phyloP scores from a whole-genome alignment of 2,113 vertebrate genomes.

The Bucco capensis region DNA sequence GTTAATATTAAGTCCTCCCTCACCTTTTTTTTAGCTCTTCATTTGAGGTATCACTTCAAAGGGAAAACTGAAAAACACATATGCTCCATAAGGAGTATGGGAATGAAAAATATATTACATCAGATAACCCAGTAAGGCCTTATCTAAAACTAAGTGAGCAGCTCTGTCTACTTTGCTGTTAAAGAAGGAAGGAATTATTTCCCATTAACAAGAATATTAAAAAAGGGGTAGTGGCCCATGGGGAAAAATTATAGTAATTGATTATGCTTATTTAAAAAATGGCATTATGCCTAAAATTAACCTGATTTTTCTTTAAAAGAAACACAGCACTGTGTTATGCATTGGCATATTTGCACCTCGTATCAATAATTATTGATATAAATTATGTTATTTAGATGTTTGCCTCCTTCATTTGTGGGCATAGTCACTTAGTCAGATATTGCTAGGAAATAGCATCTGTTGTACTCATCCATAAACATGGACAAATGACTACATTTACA shows the following conservation, averaged over 20 bases:
- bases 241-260: not conserved
- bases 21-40: not conserved
- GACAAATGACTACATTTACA: not conserved
- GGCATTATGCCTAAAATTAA: not conserved
- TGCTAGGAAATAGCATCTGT: constrained; percentile 9
- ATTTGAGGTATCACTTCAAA: not conserved
- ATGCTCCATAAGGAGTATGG: not conserved
- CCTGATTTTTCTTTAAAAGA: not conserved
- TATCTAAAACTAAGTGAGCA: not conserved
- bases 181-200: not conserved
- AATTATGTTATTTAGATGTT: constrained; percentile 30
- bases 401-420: not conserved
- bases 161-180: not conserved
- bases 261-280: not conserved
- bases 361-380: constrained; percentile 28
- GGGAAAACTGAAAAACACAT: not conserved
- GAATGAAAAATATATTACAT: not conserved
- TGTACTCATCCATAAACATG: not conserved
- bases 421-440: constrained; percentile 15
- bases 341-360: not conserved
- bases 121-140: not conserved
- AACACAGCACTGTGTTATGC: not conserved
- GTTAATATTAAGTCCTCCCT: not conserved
- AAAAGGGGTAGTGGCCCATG: not conserved
- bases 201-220: not conserved